A percentile compares a stretch with the other conserved stretches of the same genome.
Evolutionary conservation across 2,888 invertebrate genomes (phyloP).

Genomic region (Ligdia adustata): DNA sequence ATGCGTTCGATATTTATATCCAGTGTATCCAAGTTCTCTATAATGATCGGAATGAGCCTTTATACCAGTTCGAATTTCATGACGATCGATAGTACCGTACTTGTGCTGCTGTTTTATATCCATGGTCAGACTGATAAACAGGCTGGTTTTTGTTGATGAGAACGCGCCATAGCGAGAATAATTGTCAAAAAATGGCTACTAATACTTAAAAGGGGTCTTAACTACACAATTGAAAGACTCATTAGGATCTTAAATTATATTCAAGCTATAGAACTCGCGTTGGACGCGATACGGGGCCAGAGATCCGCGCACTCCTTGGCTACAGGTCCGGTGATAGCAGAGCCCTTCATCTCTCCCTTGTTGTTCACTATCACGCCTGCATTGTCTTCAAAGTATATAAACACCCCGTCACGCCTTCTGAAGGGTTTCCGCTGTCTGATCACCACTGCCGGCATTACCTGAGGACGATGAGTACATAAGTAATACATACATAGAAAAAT

Average conservation of each 20-base stretch:
- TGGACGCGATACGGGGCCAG: slow-evolving; percentile 99
- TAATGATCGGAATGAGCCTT: too few relatives aligned
- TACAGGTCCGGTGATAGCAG: slow-evolving; percentile 99
- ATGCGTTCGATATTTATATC: too few relatives aligned
- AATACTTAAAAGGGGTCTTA: too few relatives aligned
- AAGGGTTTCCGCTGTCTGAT: slow-evolving; percentile 99
- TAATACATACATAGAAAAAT: too few relatives aligned
- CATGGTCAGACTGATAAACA: too few relatives aligned
- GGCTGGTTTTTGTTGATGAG: too few relatives aligned
- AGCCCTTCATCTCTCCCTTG: slow-evolving; percentile 99
- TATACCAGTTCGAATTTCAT: too few relatives aligned
- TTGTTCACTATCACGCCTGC: slow-evolving; percentile 99
- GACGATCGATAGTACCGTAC: too few relatives aligned
- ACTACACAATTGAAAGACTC: slow-evolving; percentile 19
- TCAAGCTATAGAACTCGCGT: slow-evolving; percentile 99
- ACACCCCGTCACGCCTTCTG: slow-evolving; percentile 99
- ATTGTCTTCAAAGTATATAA: slow-evolving; percentile 99
- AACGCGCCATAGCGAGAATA: too few relatives aligned
- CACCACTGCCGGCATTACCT: slow-evolving; percentile 99
- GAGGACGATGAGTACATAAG: slow-evolving; percentile 18
- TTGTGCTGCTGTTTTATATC: too few relatives aligned
- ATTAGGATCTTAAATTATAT: slow-evolving; percentile 48
- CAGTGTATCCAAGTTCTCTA: too few relatives aligned
- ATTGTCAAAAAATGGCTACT: too few relatives aligned
- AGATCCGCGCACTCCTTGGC: slow-evolving; percentile 99